Percentiles rank a stretch among this genome's conserved stretches.
Evolutionary conservation across 2,797 vertebrate genomes (phyloP).

Genomic region (Jordanella pulchra): DNA sequence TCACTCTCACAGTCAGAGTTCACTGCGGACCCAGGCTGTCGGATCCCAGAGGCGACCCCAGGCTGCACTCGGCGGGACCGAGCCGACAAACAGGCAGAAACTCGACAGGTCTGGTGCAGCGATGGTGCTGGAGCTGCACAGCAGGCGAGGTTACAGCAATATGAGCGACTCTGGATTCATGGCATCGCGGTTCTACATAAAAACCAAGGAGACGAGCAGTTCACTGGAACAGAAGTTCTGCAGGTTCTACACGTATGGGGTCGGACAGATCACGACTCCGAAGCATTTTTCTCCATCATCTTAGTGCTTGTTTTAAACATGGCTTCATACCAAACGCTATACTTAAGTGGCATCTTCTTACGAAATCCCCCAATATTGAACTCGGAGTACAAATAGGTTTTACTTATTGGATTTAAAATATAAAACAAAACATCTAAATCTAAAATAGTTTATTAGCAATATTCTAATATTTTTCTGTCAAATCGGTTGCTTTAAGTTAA

Average conservation of each 20-base stretch:
- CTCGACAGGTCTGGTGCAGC: background rate
- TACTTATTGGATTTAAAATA: background rate
- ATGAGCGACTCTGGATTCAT: background rate
- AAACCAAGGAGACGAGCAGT: background rate
- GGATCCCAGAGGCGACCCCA: constrained; percentile 64
- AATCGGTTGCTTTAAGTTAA: background rate
- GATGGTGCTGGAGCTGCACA: background rate
- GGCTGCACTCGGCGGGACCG: constrained; percentile 66
- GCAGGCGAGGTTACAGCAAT: background rate
- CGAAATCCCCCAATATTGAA: too few species aligned
- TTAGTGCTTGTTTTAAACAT: background rate
- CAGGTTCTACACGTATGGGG: background rate
- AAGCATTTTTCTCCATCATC: background rate
- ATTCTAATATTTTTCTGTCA: background rate
- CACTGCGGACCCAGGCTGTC: background rate
- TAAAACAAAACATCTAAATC: background rate
- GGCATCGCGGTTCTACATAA: background rate
- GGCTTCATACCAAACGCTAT: background rate
- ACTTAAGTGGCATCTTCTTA: background rate
- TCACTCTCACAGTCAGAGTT: background rate
- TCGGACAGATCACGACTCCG: background rate
- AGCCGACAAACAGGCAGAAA: background rate
- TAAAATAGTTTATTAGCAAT: background rate
- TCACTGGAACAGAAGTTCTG: background rate
- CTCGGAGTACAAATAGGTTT: background rate